Base-by-base conservation (phyloP, 2,888 invertebrate species). In the Teleogryllus oceanicus region DNA sequence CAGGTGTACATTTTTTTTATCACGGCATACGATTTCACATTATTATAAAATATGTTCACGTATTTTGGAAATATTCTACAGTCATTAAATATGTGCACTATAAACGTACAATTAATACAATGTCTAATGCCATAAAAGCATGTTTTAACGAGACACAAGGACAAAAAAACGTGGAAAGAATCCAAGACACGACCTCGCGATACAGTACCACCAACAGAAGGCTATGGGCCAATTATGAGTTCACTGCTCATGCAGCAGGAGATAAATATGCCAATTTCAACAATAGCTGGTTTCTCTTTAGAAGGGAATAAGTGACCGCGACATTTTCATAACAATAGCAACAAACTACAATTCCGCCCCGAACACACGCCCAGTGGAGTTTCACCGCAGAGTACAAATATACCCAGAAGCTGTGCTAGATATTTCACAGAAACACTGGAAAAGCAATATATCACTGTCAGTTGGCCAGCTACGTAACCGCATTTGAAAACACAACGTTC, bases 361-460 rank as follows among this genome's bases (percentile, higher is more conserved):
- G n/a, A 62, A 62, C 16, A n/a, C 62, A 62, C 62, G 16, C n/a
- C 62, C n/a, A 37, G 37, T 37, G 37, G 37, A 37, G 37, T 37
- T 37, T 37, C 37, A n/a, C 62, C 62, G n/a, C 13, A 13, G 8
- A 18, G 13, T 13, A 62, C 16, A 62, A 62, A 62, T 62, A 62
- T n/a, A n/a, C n/a, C 16, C 13, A 62, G 62, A 62, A 62, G 62
- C n/a, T 62, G 62, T 12, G 62, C 62, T 62, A 62, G 62, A 62
- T n/a, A 62, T 62, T 62, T 62, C 62, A 62, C 62, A 18, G n/a
- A n/a, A 62, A n/a, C 62, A 18, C 12, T 13, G n/a, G 62, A 37
- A 62, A 62, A 62, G 62, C 62, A 62, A 62, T 62, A 62, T 62
- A 62, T 62, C 62, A 62, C 16, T 62, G 62, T 62, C 62, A 62